These are phyloP conservation scores for Acinonyx jubatus DNA, from an alignment of 2,113 vertebrate species.

Conservation along the genomic window DNA sequence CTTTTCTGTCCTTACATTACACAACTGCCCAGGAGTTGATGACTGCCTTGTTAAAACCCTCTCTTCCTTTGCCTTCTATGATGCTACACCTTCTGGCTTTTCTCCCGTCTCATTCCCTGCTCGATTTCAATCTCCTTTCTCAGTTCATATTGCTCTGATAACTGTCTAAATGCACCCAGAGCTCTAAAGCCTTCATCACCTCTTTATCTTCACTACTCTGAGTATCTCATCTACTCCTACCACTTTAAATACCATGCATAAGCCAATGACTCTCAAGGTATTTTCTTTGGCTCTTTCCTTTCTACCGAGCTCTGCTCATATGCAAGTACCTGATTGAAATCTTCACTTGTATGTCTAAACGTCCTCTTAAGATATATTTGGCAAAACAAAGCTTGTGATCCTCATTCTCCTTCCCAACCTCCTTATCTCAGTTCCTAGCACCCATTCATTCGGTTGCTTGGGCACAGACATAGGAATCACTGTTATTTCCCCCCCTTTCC, in stretches of 20 bases:
- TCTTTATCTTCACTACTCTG: background rate
- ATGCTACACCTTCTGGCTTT: background rate
- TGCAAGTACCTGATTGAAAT: background rate
- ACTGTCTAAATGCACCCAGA: background rate
- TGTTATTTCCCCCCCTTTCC: background rate
- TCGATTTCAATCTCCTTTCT: background rate
- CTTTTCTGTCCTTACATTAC: background rate
- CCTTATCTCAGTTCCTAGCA: background rate
- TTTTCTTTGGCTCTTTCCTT: background rate
- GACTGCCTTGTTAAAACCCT: background rate
- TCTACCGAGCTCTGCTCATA: background rate
- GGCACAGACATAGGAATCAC: background rate
- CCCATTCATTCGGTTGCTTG: background rate
- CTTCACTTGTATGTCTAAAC: background rate
- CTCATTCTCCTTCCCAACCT: background rate
- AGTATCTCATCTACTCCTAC: background rate
- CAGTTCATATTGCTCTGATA: background rate
- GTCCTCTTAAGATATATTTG: background rate
- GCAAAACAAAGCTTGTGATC: background rate
- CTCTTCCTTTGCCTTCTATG: background rate
- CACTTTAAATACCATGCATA: background rate
- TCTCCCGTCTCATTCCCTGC: background rate
- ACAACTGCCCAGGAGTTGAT: too few relatives aligned
- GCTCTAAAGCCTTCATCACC: background rate
- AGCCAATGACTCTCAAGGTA: background rate